These are phyloP conservation scores for Rhinella marina DNA, from an alignment of 2,797 vertebrate species.

Conservation along the genomic window DNA sequence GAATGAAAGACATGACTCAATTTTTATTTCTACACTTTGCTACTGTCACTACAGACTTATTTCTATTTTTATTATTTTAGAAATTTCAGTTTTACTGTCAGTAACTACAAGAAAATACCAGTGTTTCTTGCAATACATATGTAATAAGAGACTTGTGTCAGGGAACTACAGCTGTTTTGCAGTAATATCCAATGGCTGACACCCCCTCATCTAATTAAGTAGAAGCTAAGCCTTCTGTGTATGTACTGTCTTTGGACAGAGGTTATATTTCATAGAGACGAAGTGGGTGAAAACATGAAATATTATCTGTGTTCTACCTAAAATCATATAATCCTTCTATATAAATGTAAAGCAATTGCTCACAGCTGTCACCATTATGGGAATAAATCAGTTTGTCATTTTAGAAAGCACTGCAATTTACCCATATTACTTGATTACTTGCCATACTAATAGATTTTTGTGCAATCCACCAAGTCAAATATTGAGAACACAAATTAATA, in stretches of 20 bases:
- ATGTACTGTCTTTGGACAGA: constrained; percentile 8
- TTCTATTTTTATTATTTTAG: constrained; percentile 8
- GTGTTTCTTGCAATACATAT: not conserved
- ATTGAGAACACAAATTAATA: not conserved
- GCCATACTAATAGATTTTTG: not conserved
- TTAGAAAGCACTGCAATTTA: not conserved
- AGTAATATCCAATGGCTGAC: not conserved
- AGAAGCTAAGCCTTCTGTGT: not conserved
- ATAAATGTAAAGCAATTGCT: not conserved
- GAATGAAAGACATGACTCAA: not conserved
- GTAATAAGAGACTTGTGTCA: not conserved
- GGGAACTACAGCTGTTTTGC: not conserved
- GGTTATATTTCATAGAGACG: constrained; percentile 29
- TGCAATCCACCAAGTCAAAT: not conserved
- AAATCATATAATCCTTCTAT: constrained; percentile 17
- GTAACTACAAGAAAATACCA: not conserved
- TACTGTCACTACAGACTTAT: not conserved
- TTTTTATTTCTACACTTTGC: not conserved
- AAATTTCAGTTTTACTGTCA: not conserved
- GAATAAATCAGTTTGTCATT: constrained; percentile 4
- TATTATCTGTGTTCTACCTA: not conserved
- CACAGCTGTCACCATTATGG: not conserved
- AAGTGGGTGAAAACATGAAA: not conserved
- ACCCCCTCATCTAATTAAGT: not conserved
- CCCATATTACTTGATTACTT: not conserved